Base-by-base conservation (phyloP, 2,113 vertebrate species). In the Grammomys surdaster region DNA sequence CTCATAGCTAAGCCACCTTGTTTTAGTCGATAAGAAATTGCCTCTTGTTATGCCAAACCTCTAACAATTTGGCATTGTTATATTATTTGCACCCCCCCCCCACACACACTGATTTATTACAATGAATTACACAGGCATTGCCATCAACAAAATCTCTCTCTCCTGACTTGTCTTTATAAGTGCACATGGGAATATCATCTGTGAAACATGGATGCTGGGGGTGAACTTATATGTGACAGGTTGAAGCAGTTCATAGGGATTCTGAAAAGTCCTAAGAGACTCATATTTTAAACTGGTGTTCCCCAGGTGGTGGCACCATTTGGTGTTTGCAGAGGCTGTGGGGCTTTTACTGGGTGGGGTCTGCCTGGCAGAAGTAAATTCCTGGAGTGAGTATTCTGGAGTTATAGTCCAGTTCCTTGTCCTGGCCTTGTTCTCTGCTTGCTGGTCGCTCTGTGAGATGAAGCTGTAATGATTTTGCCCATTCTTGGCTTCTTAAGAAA, bases 161-260 rank as follows among this genome's bases (percentile, higher is more conserved):
- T 88, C 54, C 65, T 90, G 31, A 88, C 16, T 36, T 9, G 46
- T 56, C 56, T 51, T 89, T 22, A 54, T 40, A 86, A 87, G 46
- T 51, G 60, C 7, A 72, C 22, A 24, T 48, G 48, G 58, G 75
- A 81, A 67, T 60, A 54, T 95, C 33, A 51, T 40, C 26, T 81
- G 58, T 11, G 28, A 43, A 77, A 88, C 51, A 85, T 33, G 16
- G 54, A 36, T 67, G 24, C 40, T 82, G 4, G 60, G 43, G 54
- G 84, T 46, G 72, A 69, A 36, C 77, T 85, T 95, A 46, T 51
- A 65, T 65, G 88, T 85, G 92, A 95, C 24, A 46, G 65, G 81
- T 36, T 60, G 81, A 93, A 81, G 22, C 16, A 17, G 43, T 80
- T 94, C 77, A 70, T 70, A 67, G 77, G 67, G 33, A 89, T 6